A percentile compares a stretch with the other conserved stretches of the same genome.
Evolutionary conservation across 1,140 invertebrate genomes (phyloP).

Genomic region (Episyrphus balteatus): DNA sequence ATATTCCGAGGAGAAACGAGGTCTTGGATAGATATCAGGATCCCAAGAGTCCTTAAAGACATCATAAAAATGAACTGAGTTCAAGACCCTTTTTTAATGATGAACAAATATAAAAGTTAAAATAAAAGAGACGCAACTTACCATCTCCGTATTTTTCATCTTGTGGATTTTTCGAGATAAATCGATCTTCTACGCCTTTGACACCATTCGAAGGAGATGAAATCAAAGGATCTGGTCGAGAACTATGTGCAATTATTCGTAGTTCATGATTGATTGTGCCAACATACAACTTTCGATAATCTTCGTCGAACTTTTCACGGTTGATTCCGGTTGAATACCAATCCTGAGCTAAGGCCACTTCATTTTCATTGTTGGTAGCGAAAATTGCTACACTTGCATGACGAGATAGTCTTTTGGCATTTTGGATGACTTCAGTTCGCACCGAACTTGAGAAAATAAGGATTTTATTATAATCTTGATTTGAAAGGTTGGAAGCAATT

Average conservation of each 20-base stretch:
- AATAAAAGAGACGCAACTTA: conserved; percentile 26
- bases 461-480: neutral
- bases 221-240: conserved; percentile 20
- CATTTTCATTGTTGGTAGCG: conserved; percentile 98
- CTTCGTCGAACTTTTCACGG: conserved; percentile 52
- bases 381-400: conserved; percentile 83
- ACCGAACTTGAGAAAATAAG: conserved; percentile 44
- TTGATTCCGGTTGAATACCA: conserved; percentile 64
- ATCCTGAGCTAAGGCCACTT: conserved; percentile 72
- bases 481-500: neutral
- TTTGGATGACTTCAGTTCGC: conserved; percentile 66
- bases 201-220: conserved; percentile 93
- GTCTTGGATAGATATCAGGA: conserved; percentile 58
- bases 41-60: conserved; percentile 76
- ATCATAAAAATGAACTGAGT: conserved; percentile 84
- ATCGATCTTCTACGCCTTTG: conserved; percentile 61
- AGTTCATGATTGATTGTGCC: conserved; percentile 62
- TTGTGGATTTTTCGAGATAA: conserved; percentile 63
- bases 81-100: neutral
- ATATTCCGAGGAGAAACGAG: conserved; percentile 90
- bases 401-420: conserved; percentile 71
- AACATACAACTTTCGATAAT: conserved; percentile 83
- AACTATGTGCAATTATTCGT: conserved; percentile 42
- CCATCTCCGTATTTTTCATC: conserved; percentile 77
- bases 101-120: no score